A percentile compares a stretch with the other conserved stretches of the same genome.
These are phyloP conservation scores for Dicyrtomina minuta DNA, from an alignment of 2,888 invertebrate genomes.

Conservation along the genomic window DNA sequence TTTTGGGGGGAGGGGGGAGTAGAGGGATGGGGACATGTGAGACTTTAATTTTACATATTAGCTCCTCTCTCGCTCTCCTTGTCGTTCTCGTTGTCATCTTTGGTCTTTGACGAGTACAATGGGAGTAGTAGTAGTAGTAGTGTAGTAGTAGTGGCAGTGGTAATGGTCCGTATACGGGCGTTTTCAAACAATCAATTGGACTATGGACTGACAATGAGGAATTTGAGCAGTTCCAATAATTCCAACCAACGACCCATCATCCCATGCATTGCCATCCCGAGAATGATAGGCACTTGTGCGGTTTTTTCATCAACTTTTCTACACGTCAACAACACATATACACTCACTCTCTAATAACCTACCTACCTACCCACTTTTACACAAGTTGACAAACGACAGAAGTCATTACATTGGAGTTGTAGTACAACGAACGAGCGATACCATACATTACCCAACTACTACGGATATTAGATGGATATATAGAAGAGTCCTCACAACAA, in stretches of 20 bases:
- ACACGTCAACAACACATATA: neutral
- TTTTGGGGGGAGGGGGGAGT: neutral
- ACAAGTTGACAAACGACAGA: neutral
- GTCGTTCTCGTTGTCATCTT: no score
- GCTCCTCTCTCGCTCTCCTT: neutral
- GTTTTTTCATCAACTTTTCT: conserved; percentile 20
- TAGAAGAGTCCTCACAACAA: no score
- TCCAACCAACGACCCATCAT: neutral
- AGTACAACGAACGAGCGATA: no score
- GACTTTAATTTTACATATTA: conserved; percentile 22
- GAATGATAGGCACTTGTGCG: conserved; percentile 6
- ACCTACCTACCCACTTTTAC: neutral
- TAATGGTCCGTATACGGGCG: no score
- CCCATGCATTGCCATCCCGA: neutral
- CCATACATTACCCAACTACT: no score
- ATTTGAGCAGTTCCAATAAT: neutral
- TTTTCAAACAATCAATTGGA: neutral
- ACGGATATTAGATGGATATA: no score
- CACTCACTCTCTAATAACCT: neutral
- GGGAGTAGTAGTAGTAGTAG: no score
- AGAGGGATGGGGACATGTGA: conserved; percentile 10
- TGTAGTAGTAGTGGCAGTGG: no score
- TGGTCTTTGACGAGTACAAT: no score
- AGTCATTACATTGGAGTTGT: no score
- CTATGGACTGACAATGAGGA: neutral